phyloP scores from a whole-genome alignment of 2,797 vertebrate genomes.

The Sebastes nivosus region DNA sequence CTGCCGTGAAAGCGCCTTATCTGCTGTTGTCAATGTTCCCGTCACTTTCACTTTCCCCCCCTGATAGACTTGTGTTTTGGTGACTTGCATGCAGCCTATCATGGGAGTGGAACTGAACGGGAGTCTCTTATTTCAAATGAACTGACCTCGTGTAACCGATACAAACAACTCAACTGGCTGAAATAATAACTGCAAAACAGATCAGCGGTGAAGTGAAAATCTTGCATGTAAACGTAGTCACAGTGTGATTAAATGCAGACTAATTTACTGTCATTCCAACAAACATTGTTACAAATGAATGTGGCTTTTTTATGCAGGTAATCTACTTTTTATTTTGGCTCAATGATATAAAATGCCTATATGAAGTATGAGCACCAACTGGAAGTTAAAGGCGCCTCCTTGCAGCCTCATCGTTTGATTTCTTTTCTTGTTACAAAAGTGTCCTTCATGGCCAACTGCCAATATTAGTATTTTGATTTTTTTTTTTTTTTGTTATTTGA shows the following conservation, averaged over 20 bases:
- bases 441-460: slow-evolving; percentile 62
- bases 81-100: slow-evolving; percentile 34
- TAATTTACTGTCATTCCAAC: neutral
- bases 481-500: slow-evolving; percentile 50
- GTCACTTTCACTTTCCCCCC: slow-evolving; percentile 20
- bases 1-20: slow-evolving; percentile 48
- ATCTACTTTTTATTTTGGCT: neutral
- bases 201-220: slow-evolving; percentile 2
- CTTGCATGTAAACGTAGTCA: slow-evolving; percentile 26
- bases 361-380: slow-evolving; percentile 14
- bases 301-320: neutral
- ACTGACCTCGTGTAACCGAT: slow-evolving; percentile 5
- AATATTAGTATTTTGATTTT: slow-evolving; percentile 47
- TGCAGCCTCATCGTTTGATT: slow-evolving; percentile 23
- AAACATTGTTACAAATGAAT: neutral
- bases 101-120: neutral
- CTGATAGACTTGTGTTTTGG: slow-evolving; percentile 13
- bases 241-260: neutral
- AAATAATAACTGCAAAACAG: neutral
- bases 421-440: slow-evolving; percentile 56
- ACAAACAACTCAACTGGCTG: neutral
- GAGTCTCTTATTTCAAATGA: slow-evolving; percentile 16
- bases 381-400: slow-evolving; percentile 16
- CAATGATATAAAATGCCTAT: neutral
- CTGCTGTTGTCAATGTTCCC: slow-evolving; percentile 37